phyloP scores from a whole-genome alignment of 2,113 vertebrate genomes.

The Rhinolophus sinicus region DNA sequence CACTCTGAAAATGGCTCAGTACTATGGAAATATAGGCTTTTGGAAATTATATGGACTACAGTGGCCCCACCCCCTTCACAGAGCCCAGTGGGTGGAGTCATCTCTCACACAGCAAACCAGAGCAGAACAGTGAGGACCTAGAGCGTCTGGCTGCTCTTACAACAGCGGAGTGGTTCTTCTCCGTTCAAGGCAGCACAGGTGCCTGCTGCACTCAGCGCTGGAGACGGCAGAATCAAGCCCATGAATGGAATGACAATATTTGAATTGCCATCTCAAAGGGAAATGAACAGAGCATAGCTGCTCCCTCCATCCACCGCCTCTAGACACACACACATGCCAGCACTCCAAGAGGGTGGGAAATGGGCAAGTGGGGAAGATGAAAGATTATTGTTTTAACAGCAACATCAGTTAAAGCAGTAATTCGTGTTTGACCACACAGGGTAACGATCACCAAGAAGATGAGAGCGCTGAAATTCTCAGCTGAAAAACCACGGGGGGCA shows the following conservation, averaged over 20 bases:
- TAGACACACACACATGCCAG: neutral
- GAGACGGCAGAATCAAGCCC: neutral
- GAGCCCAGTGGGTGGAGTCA: neutral
- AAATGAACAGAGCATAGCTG: neutral
- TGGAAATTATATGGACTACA: neutral
- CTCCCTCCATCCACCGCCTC: neutral
- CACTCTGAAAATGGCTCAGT: neutral
- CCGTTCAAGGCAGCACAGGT: neutral
- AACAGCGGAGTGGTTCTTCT: neutral
- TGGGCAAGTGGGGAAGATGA: neutral
- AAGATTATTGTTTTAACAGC: neutral
- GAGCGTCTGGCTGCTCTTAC: neutral
- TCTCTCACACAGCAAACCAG: neutral
- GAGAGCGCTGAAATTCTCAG: neutral
- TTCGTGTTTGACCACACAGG: neutral
- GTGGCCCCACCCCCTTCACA: neutral
- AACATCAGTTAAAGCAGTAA: neutral
- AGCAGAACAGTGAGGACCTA: neutral
- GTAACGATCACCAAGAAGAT: neutral
- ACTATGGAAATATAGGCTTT: neutral
- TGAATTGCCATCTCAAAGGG: neutral
- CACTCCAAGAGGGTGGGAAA: neutral
- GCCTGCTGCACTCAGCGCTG: neutral
- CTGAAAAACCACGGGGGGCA: neutral
- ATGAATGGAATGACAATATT: neutral